Percentiles rank a stretch among this genome's conserved stretches.
phyloP scores from a whole-genome alignment of 64 coral and sea anemone species.

The Montipora sp. region DNA sequence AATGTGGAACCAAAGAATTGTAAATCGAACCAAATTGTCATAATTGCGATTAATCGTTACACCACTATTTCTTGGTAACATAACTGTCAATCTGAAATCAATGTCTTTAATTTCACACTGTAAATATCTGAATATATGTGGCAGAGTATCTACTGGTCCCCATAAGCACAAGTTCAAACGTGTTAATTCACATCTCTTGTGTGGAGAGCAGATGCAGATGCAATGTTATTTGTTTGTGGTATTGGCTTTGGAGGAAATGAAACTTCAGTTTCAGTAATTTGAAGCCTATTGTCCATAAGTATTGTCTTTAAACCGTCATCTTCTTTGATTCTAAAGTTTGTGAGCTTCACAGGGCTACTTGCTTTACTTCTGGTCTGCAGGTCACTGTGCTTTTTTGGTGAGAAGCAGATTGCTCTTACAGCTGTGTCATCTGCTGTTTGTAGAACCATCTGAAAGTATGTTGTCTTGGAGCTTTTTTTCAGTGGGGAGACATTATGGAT shows the following conservation, averaged over 20 bases:
- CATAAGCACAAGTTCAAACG: slow-evolving; percentile 12
- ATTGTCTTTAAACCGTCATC: slow-evolving; percentile 36
- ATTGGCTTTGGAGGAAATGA: slow-evolving; percentile 36
- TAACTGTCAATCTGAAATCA: slow-evolving; percentile 2
- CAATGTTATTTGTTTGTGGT: slow-evolving; percentile 39
- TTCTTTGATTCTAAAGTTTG: slow-evolving; percentile 34
- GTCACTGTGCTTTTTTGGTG: slow-evolving; percentile 53
- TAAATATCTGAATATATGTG: background rate
- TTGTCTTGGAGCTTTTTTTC: slow-evolving; percentile 22
- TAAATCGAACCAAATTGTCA: no score
- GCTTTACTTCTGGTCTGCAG: slow-evolving; percentile 36
- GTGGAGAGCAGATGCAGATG: slow-evolving; percentile 36
- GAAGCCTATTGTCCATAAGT: slow-evolving; percentile 34
- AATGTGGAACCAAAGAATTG: no score
- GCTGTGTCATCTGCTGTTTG: slow-evolving; percentile 31
- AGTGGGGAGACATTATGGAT: slow-evolving; percentile 14
- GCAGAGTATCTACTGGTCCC: background rate
- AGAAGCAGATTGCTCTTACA: slow-evolving; percentile 48
- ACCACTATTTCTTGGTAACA: background rate
- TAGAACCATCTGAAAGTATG: slow-evolving; percentile 14
- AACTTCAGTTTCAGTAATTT: slow-evolving; percentile 11
- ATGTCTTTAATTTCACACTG: background rate
- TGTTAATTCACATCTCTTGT: background rate
- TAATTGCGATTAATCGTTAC: no score
- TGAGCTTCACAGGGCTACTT: slow-evolving; percentile 42